Percentiles rank a stretch among this genome's conserved stretches.
Conservation (phyloP, 1,140 invertebrate genomes). For the Scaptomyza hsui region DNA sequence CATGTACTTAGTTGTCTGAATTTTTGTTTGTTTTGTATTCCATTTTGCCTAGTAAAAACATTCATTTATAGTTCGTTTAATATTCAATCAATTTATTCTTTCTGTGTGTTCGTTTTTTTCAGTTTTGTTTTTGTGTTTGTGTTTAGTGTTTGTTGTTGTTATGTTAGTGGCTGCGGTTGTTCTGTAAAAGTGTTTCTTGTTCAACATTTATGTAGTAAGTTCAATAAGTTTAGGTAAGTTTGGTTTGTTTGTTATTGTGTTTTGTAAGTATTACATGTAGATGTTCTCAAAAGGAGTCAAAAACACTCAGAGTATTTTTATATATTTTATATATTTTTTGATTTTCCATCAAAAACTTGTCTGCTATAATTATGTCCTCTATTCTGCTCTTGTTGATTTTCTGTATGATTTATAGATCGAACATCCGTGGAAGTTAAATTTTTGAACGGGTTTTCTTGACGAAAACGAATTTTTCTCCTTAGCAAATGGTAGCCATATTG, state of each 20-base stretch:
- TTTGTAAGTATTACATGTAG: constrained; percentile 19
- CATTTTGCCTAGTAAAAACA: too few species aligned
- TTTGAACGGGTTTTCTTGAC: too few species aligned
- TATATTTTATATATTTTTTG: constrained; percentile 15
- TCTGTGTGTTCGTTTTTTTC: constrained; percentile 9
- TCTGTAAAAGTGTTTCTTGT: too few species aligned
- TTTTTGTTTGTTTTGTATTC: too few species aligned
- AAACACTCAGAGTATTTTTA: constrained; percentile 38
- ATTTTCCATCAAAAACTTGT: constrained; percentile 46
- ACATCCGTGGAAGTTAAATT: background rate
- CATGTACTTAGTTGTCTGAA: too few species aligned
- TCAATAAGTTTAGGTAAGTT: too few species aligned
- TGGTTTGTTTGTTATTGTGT: background rate
- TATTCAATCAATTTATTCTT: too few species aligned
- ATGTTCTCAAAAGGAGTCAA: constrained; percentile 67
- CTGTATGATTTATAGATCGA: background rate
- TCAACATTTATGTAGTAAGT: too few species aligned
- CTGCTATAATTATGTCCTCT: constrained; percentile 8
- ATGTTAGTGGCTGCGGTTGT: too few species aligned
- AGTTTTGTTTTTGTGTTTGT: constrained; percentile 6
- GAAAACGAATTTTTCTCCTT: too few species aligned
- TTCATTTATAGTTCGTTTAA: constrained; percentile 9
- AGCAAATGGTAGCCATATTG: too few species aligned
- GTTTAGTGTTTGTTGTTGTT: too few species aligned
- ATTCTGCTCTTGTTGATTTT: background rate